These are phyloP conservation scores for Ficedula albicollis DNA, from an alignment of 2,797 vertebrate species.

Conservation along the genomic window DNA sequence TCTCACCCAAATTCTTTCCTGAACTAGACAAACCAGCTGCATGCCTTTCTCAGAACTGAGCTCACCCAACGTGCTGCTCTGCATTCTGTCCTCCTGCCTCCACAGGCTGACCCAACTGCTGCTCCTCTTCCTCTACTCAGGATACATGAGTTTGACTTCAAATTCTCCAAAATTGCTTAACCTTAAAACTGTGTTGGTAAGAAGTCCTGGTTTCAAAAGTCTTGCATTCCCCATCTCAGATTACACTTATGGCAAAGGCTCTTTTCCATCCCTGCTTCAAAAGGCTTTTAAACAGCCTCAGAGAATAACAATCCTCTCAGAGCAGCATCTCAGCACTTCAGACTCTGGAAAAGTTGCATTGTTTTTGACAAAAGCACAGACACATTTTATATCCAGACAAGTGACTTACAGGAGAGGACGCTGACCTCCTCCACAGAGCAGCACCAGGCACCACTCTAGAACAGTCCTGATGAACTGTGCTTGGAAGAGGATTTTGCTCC, in stretches of 20 bases:
- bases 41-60: neutral
- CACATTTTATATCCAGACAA: neutral
- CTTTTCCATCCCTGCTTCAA: neutral
- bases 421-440: neutral
- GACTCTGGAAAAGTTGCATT: neutral
- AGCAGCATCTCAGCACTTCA: neutral
- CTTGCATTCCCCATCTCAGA: neutral
- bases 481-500: neutral
- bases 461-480: neutral
- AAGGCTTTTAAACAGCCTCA: neutral
- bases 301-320: neutral
- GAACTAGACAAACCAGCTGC: neutral
- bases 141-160: neutral
- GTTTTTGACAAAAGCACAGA: neutral
- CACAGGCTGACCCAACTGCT: neutral
- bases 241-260: neutral
- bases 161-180: neutral
- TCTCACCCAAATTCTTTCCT: slow-evolving; percentile 37
- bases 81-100: neutral
- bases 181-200: neutral
- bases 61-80: neutral
- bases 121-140: neutral
- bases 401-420: neutral
- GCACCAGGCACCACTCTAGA: neutral
- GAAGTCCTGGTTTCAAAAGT: neutral